phyloP scores from a whole-genome alignment of 2,797 vertebrate genomes.

The Tarsius wallacei region DNA sequence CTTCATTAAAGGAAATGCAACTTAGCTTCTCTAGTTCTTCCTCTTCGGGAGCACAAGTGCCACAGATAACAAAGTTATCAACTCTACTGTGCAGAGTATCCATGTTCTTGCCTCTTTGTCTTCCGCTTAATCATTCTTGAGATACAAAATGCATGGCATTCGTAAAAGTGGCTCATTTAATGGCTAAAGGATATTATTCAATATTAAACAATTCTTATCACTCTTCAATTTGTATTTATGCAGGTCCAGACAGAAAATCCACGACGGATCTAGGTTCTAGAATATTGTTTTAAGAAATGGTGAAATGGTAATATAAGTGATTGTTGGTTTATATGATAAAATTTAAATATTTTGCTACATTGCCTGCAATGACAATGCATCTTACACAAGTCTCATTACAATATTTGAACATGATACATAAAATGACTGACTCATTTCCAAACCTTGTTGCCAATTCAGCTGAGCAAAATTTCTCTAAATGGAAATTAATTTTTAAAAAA shows the following conservation, averaged over 20 bases:
- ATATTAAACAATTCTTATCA: constrained; percentile 16
- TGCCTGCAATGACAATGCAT: neutral
- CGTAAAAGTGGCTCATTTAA: neutral
- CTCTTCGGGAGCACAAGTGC: neutral
- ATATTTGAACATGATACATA: constrained; percentile 10
- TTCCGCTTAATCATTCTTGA: neutral
- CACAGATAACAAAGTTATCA: neutral
- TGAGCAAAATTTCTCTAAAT: constrained; percentile 3
- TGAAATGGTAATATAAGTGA: constrained; percentile 7
- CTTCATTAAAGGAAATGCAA: constrained; percentile 16
- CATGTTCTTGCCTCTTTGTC: neutral
- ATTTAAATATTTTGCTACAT: constrained; percentile 43
- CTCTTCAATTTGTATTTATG: constrained; percentile 12
- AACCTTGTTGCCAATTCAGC: neutral
- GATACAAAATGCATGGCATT: neutral
- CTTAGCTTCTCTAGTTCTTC: neutral
- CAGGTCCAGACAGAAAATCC: neutral
- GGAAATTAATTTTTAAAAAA: constrained; percentile 33
- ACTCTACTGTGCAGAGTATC: neutral
- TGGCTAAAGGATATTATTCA: neutral
- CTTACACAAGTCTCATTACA: neutral
- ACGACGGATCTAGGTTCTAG: neutral
- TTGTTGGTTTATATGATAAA: neutral
- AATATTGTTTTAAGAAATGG: constrained; percentile 19
- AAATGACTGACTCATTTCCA: neutral